Evolutionary conservation across 1,140 invertebrate genomes (phyloP).

Genomic region (Mactra quadrangularis): DNA sequence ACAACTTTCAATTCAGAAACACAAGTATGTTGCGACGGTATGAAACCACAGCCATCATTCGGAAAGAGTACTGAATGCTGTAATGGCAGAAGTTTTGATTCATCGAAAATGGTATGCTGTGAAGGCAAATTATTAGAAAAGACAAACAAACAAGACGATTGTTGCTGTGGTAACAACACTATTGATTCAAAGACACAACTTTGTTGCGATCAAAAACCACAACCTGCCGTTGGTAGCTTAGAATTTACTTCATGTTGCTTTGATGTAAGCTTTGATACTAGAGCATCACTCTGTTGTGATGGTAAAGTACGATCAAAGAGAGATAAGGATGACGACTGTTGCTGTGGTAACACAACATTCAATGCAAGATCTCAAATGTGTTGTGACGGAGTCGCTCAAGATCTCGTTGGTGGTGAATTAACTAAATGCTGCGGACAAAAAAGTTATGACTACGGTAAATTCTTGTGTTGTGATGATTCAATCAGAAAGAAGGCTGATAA

Average conservation of each 20-base stretch:
- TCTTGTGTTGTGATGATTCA: conserved; percentile 40
- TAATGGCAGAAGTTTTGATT: conserved; percentile 53
- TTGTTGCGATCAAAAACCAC: conserved; percentile 47
- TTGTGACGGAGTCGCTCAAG: conserved; percentile 34
- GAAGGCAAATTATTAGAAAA: conserved; percentile 23
- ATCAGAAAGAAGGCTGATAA: conserved; percentile 42
- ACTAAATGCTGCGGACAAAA: conserved; percentile 44
- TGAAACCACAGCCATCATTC: conserved; percentile 34
- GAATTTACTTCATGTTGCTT: conserved; percentile 59
- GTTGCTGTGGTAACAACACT: conserved; percentile 52
- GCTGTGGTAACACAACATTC: conserved; percentile 49
- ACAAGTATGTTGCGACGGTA: conserved; percentile 55
- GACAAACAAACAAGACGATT: conserved; percentile 50
- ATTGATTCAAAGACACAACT: conserved; percentile 40
- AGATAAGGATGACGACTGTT: conserved; percentile 45
- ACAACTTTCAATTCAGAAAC: conserved; percentile 29
- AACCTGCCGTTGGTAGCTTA: conserved; percentile 24
- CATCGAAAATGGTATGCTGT: conserved; percentile 46
- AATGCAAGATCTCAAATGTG: conserved; percentile 42
- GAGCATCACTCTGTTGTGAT: conserved; percentile 46
- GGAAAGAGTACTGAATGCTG: conserved; percentile 47
- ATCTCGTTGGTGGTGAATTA: conserved; percentile 38
- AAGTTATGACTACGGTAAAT: conserved; percentile 38
- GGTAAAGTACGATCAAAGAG: conserved; percentile 34
- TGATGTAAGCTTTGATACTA: conserved; percentile 47